Evolutionary conservation across 2,888 invertebrate genomes (phyloP), one percentile per base, ranked within the genome.

Genomic region (Drosophila peninsularis): DNA sequence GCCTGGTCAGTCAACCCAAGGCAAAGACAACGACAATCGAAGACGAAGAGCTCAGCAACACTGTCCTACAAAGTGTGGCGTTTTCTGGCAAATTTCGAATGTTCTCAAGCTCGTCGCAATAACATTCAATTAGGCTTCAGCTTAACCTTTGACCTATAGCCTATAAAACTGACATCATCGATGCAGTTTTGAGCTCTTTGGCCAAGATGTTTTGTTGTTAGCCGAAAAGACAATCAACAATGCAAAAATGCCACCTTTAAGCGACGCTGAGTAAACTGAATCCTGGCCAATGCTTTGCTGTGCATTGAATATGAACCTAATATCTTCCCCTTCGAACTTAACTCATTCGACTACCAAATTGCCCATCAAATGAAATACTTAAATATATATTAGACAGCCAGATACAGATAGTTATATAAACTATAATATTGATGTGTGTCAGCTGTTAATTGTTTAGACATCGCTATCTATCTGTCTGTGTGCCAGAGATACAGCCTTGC

Each of bases 351-450:
- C 45, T 37, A 7, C 37, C n/a, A n/a, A 39, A 44, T 55, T 56
- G 21, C 49, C 62, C 68, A 63, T 60, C 45, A 62, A 75, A 27
- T 61, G 57, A 54, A 57, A 70, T 58, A 78, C 66, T 56, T 72
- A 41, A 50, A 68, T 52, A 54, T 62, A 61, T 52, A 55, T 81
- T 63, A 78, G 68, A 84, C 79, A 53, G 68, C 82, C 79, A 53
- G 53, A n/a, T 45, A 10, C 9, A 1, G 4, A 14, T 27, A 24
- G 19, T 11, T 49, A 14, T 14, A 44, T 44, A 17, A 41, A 19
- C 13, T 30, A 6, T 1, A 14, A n/a, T 45, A 45, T 45, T 47
- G 24, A 37, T 21, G n/a, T 52, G n/a, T 34, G 34, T 36, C 36
- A 19, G 36, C 52, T 52, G 36, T 21, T 44, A 80, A 64, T 78